Base-by-base conservation (phyloP, 2,888 invertebrate species). In the Harpagoxenus sublaevis region DNA sequence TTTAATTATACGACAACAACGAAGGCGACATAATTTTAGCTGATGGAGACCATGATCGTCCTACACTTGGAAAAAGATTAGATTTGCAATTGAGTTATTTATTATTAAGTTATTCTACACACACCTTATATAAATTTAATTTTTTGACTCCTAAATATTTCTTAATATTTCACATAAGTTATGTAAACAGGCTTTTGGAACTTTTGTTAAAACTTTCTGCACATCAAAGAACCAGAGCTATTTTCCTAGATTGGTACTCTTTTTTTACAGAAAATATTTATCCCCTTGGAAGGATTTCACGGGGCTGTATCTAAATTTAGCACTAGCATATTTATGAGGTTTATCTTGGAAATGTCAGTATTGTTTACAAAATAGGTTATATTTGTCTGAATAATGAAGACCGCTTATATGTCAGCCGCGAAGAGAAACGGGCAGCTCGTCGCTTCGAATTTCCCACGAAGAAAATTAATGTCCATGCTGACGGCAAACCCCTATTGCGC, bases 381-480 rank as follows among this genome's bases (percentile, higher is more conserved):
- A 70, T 70, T 70, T 48, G 15, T 79, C 35, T 79, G 60, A 79
- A 79, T 79, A 70, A 79, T 79, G 60, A 79, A 79, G 9, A 48
- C 35, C 45, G 18, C 23, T n/a, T 48, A 60, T 23, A 42, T 3
- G 23, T 60, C 45, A 48, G 15, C 23, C n/a, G 15, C 31, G 28
- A 48, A 48, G 68, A 48, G 48, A 79, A 70, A 55, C 42, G 28
- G 45, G 45, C 68, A 48, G 35, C 75, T 57, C 53, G 82, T 75
- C 63, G 62, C 77, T 66, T 83, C 62, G 73, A 65, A 77, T 84
- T 81, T 35, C 23, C 68, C 85, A 82, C 75, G 85, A 90, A 90
- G 89, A 86, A 86, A 87, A 90, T 89, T 90, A 87, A 87, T 90
- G 85, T 65, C 66, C 65, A 79, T 85, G 79, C 84, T 68, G 77